phyloP scores from a whole-genome alignment of 2,113 vertebrate species.

The Burhinus bistriatus region DNA sequence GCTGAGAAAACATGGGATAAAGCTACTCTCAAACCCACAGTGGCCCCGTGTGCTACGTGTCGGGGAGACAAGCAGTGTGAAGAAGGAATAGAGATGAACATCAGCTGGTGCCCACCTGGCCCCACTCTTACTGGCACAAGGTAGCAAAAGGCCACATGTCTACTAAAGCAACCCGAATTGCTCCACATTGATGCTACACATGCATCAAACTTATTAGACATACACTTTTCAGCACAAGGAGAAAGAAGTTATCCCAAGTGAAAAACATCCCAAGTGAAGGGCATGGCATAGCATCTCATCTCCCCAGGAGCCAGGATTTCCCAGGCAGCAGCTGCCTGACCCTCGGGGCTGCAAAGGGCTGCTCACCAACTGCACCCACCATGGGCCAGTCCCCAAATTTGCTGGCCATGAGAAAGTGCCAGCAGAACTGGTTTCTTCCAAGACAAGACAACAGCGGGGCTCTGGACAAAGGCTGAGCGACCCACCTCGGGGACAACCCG shows the following conservation, averaged over 20 bases:
- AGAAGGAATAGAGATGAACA: not conserved
- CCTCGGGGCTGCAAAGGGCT: not conserved
- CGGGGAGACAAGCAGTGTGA: not conserved
- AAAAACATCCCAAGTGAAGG: not conserved
- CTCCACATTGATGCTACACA: no score
- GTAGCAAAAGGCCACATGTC: not conserved
- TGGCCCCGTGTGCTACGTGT: not conserved
- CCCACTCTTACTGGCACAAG: not conserved
- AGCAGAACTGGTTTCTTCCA: not conserved
- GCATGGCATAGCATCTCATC: not conserved
- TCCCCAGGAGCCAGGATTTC: not conserved
- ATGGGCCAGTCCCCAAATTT: accelerated
- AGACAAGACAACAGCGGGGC: accelerated
- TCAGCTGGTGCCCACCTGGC: not conserved
- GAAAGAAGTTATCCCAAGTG: not conserved
- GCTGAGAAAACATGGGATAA: not conserved
- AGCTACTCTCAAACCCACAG: accelerated
- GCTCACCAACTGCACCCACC: not conserved
- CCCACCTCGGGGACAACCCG: not conserved
- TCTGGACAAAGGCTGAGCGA: accelerated
- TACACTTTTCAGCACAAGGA: not conserved
- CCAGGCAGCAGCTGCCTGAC: not conserved
- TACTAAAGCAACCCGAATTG: not conserved
- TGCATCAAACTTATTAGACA: not conserved
- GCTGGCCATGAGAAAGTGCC: accelerated